A percentile compares a stretch with the other conserved stretches of the same genome.
Evolutionary conservation across 2,113 vertebrate species (phyloP).

Genomic region (Silurus glanis): DNA sequence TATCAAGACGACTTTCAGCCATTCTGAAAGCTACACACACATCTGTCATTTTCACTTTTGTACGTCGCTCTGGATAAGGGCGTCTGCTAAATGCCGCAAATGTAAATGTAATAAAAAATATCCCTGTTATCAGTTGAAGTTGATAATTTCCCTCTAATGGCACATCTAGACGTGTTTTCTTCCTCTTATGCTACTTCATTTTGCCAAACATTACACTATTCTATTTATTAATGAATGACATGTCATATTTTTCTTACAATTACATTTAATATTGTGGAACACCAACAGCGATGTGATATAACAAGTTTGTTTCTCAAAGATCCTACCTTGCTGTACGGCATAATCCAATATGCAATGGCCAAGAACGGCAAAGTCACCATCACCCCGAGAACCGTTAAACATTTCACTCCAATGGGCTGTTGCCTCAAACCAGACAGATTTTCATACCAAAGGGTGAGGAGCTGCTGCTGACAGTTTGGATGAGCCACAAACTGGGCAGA

Average conservation of each 20-base stretch:
- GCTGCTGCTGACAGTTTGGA: slow-evolving; percentile 88
- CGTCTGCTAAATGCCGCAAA: too few species aligned
- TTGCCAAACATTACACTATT: background rate
- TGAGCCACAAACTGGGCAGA: slow-evolving; percentile 84
- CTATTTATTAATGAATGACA: background rate
- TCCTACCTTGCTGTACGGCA: slow-evolving; percentile 85
- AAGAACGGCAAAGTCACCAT: slow-evolving; percentile 83
- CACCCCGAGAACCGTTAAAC: slow-evolving; percentile 84
- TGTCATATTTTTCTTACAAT: background rate
- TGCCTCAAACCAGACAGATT: slow-evolving; percentile 84
- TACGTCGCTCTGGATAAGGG: too few species aligned
- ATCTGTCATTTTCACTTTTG: too few species aligned
- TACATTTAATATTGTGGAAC: background rate
- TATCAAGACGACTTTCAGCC: too few species aligned
- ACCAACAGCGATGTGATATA: background rate
- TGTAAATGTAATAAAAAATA: background rate
- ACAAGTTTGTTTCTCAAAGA: background rate
- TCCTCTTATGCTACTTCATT: background rate
- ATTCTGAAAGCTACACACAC: too few species aligned
- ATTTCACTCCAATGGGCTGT: slow-evolving; percentile 85
- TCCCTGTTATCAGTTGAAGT: background rate
- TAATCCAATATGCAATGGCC: slow-evolving; percentile 85
- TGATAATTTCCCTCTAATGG: background rate
- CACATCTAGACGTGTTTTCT: background rate
- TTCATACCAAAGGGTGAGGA: slow-evolving; percentile 88